Base-by-base conservation (phyloP, 30 jellyfish, hydroid and myxozoan genomes). In the Haliclystus octoradiatus region DNA sequence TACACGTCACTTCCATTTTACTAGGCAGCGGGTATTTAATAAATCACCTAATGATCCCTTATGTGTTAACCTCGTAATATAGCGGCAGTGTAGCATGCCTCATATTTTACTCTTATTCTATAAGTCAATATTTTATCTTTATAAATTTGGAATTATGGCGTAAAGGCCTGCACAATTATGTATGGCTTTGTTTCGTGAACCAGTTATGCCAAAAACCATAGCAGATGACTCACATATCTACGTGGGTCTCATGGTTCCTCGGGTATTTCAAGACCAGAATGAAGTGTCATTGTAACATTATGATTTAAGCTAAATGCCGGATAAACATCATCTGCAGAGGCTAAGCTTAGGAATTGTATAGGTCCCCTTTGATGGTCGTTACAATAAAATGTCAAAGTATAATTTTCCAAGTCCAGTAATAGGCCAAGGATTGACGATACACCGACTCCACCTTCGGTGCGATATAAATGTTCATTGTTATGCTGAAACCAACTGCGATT, bases 401-500 rank as follows among this genome's bases (percentile, higher is more conserved):
- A 75, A 28, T 72, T 78, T 13, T 88, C 97, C 63, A 88, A 63
- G 68, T 88, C 95, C 26, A 80, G 73, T 27, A 80, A 80, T 52
- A 88, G 75, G 49, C 97, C 97, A 34, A 88, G 68, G 15, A 93
- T 88, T 46, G 97, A 88, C 1, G 93, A 94, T 24, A 67, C 84
- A 19, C 50, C 88, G 68, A 88, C 68, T 49, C 97, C 97, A 1
- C 97, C 97, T 51, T 88, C 97, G 0, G 97, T 80, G 26, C 97
- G 88, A 75, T 31, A 81, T 31, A 88, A 29, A 60, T 88, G 97
- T 52, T 88, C 97, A 62, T 88, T 88, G 79, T 76, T 88, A 49
- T 88, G 97, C 77, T 88, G 97, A 46, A 80, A 88, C 97, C 97
- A 88, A 83, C 97, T 88, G 34, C 97, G 70, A 9, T 92, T 80